These are phyloP conservation scores for Cistogaster globosa DNA, from an alignment of 2,888 invertebrate species.

Conservation along the genomic window DNA sequence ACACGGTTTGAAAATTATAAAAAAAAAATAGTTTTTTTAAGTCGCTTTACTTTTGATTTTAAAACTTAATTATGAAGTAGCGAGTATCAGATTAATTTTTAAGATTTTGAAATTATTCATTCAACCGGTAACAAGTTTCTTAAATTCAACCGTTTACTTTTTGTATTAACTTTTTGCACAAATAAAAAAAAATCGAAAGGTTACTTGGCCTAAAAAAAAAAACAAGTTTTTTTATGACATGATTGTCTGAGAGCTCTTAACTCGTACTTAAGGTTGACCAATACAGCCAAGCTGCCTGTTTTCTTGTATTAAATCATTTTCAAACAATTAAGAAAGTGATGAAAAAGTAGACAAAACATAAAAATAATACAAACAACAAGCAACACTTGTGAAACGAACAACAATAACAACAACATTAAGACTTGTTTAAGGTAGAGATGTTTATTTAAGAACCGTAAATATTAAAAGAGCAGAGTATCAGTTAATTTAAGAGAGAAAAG, in stretches of 20 bases:
- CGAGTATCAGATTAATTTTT: neutral
- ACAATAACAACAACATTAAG: too few species aligned
- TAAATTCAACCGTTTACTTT: conserved; percentile 21
- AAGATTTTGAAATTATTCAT: conserved; percentile 20
- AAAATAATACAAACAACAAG: too few species aligned
- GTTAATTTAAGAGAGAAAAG: neutral
- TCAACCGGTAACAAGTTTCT: conserved; percentile 28
- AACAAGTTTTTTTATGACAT: conserved; percentile 5
- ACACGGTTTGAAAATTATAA: too few species aligned
- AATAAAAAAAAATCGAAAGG: conserved; percentile 21
- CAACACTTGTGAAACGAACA: too few species aligned
- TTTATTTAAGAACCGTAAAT: too few species aligned
- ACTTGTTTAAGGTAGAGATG: too few species aligned
- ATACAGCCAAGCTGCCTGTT: neutral
- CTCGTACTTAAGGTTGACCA: conserved; percentile 19
- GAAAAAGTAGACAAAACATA: neutral
- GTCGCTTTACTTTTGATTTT: too few species aligned
- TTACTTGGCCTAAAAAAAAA: conserved; percentile 24
- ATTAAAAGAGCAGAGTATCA: too few species aligned
- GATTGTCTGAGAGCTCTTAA: neutral
- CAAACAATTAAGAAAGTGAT: conserved; percentile 44
- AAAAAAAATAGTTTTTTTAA: too few species aligned
- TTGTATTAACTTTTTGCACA: neutral
- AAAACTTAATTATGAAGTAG: too few species aligned
- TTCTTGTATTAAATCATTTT: neutral